These are phyloP conservation scores for Gouania willdenowi DNA, from an alignment of 2,797 vertebrate genomes.

Conservation along the genomic window DNA sequence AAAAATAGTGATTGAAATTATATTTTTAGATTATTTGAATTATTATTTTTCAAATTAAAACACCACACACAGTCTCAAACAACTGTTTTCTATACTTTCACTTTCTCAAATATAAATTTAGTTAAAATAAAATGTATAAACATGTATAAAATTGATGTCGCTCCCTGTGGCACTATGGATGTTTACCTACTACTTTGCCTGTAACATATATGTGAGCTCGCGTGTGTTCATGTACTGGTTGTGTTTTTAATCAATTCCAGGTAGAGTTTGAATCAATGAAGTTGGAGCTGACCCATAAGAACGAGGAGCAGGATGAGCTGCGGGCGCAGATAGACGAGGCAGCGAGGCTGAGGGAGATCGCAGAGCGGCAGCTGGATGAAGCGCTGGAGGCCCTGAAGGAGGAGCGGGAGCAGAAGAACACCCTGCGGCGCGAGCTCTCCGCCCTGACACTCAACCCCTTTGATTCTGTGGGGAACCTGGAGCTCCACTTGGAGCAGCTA, in stretches of 20 bases:
- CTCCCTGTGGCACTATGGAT: no score
- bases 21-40: no score
- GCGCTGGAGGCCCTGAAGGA: slow-evolving; percentile 82
- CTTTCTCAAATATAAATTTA: no score
- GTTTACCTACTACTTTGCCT: no score
- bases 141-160: no score
- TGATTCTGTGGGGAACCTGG: slow-evolving; percentile 76
- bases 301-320: slow-evolving; percentile 78
- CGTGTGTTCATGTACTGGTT: background rate
- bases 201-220: no score
- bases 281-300: slow-evolving; percentile 79
- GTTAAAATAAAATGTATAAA: no score
- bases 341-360: slow-evolving; percentile 73
- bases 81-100: no score
- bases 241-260: slow-evolving; percentile 45
- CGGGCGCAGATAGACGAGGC: slow-evolving; percentile 78
- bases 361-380: slow-evolving; percentile 83
- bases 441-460: slow-evolving; percentile 72
- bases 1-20: no score
- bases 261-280: slow-evolving; percentile 85
- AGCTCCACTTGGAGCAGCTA: slow-evolving; percentile 75
- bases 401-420: slow-evolving; percentile 85
- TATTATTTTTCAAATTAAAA: no score
- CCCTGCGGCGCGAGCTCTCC: slow-evolving; percentile 77
- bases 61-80: no score